Evolutionary conservation across 1,140 invertebrate genomes (phyloP).

Genomic region (Lutraria rhynchaena): DNA sequence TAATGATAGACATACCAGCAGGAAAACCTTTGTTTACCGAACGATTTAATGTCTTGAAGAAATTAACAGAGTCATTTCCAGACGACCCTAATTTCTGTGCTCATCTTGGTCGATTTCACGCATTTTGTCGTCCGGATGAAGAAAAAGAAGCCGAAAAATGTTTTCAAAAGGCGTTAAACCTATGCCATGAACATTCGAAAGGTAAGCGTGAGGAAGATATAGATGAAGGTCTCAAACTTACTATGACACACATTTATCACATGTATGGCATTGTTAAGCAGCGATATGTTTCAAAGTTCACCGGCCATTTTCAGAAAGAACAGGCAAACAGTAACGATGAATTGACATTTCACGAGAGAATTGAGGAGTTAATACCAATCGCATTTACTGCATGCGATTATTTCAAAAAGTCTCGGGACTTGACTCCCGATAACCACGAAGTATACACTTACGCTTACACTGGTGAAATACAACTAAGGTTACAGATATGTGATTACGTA

Average conservation of each 20-base stretch:
- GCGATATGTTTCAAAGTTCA: slow-evolving; percentile 51
- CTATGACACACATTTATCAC: slow-evolving; percentile 64
- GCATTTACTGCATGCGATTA: slow-evolving; percentile 56
- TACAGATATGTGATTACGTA: slow-evolving; percentile 63
- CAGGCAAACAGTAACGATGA: slow-evolving; percentile 24
- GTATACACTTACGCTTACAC: slow-evolving; percentile 52
- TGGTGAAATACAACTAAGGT: slow-evolving; percentile 58
- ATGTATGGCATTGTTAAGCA: slow-evolving; percentile 63
- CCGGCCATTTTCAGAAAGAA: slow-evolving; percentile 44
- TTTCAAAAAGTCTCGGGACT: slow-evolving; percentile 55
- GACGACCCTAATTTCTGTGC: slow-evolving; percentile 62
- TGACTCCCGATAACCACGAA: slow-evolving; percentile 59
- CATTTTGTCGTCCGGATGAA: slow-evolving; percentile 62
- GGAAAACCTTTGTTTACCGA: slow-evolving; percentile 58
- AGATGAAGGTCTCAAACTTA: slow-evolving; percentile 51
- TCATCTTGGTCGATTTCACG: slow-evolving; percentile 62
- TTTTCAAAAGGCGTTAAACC: slow-evolving; percentile 55
- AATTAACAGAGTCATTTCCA: slow-evolving; percentile 61
- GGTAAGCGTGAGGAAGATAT: slow-evolving; percentile 42
- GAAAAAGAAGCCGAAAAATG: slow-evolving; percentile 59
- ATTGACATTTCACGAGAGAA: slow-evolving; percentile 18
- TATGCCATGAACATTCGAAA: slow-evolving; percentile 45
- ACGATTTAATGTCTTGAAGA: slow-evolving; percentile 56
- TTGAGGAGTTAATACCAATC: slow-evolving; percentile 37
- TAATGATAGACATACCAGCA: slow-evolving; percentile 61